A percentile compares a stretch with the other conserved stretches of the same genome.
These are phyloP conservation scores for Dolichomitus sp. DNA, from an alignment of 2,888 invertebrate species.

Conservation along the genomic window DNA sequence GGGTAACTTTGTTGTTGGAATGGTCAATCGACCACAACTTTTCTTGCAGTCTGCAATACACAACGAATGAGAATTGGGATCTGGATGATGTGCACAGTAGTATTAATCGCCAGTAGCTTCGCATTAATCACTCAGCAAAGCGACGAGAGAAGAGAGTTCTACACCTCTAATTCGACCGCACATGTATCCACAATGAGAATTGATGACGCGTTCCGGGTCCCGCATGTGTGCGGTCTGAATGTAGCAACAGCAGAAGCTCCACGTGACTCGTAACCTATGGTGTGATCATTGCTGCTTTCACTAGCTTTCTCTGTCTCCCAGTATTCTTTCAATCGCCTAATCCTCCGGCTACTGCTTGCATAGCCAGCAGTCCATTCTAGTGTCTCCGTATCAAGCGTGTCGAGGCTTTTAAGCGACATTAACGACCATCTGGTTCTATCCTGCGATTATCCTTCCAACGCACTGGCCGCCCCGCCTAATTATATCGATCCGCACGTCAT, in stretches of 20 bases:
- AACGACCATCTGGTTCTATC: slow-evolving; percentile 61
- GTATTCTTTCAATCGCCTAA: slow-evolving; percentile 40
- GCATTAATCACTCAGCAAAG: slow-evolving; percentile 77
- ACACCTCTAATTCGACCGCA: slow-evolving; percentile 81
- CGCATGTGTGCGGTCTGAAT: slow-evolving; percentile 75
- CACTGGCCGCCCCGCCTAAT: slow-evolving; percentile 63
- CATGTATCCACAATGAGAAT: slow-evolving; percentile 81
- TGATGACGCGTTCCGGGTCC: slow-evolving; percentile 79
- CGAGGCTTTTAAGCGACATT: slow-evolving; percentile 64
- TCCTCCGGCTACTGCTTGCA: slow-evolving; percentile 19
- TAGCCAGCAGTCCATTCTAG: slow-evolving; percentile 22
- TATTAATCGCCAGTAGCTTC: slow-evolving; percentile 69
- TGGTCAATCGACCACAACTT: slow-evolving; percentile 33
- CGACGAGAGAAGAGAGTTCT: slow-evolving; percentile 70
- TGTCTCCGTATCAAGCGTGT: slow-evolving; percentile 51
- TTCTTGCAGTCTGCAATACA: slow-evolving; percentile 21
- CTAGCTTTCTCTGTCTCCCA: slow-evolving; percentile 50
- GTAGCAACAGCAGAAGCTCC: slow-evolving; percentile 41
- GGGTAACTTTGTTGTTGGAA: slow-evolving; percentile 8
- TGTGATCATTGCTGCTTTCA: slow-evolving; percentile 52
- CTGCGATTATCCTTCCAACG: slow-evolving; percentile 59
- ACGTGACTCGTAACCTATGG: slow-evolving; percentile 39
- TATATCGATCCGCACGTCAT: slow-evolving; percentile 63
- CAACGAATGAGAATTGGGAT: slow-evolving; percentile 31
- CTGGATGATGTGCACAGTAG: slow-evolving; percentile 26